Evolutionary conservation across 2,888 invertebrate genomes (phyloP).

Genomic region (Pomacea canaliculata): DNA sequence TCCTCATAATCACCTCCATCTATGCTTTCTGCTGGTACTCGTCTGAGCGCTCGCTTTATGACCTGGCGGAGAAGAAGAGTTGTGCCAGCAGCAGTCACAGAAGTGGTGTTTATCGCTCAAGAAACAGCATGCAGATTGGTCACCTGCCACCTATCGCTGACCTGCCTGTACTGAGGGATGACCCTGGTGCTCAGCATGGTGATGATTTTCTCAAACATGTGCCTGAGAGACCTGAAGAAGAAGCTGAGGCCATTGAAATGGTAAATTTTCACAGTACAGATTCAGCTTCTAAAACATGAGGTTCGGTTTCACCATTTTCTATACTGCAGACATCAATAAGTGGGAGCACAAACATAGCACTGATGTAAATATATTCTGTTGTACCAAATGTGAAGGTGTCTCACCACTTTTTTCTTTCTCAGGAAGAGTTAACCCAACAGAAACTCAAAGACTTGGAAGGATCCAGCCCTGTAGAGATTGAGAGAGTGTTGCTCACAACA

Average conservation of each 20-base stretch:
- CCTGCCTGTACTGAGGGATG: conserved; percentile 33
- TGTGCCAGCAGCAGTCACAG: conserved; percentile 34
- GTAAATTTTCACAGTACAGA: conserved; percentile 20
- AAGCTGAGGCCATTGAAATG: conserved; percentile 49
- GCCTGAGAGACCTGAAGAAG: conserved; percentile 51
- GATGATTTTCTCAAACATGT: conserved; percentile 45
- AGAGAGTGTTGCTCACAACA: conserved; percentile 32
- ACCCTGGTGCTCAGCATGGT: conserved; percentile 31
- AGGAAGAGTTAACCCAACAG: conserved; percentile 36
- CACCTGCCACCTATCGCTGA: conserved; percentile 15
- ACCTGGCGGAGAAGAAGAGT: conserved; percentile 34
- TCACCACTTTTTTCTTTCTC: not conserved
- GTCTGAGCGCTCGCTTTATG: conserved; percentile 38
- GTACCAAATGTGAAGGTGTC: not conserved
- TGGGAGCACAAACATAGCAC: not conserved
- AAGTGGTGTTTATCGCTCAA: conserved; percentile 40
- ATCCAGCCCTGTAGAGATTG: conserved; percentile 28
- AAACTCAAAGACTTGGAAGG: conserved; percentile 31
- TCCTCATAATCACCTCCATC: conserved; percentile 40
- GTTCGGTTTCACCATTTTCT: too few relatives aligned
- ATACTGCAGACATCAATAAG: too few relatives aligned
- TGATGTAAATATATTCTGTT: too few relatives aligned
- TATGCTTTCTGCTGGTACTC: conserved; percentile 50
- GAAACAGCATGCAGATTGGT: conserved; percentile 52
- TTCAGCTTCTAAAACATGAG: too few relatives aligned